phyloP scores from a whole-genome alignment of 2,888 invertebrate species.

The Agriopis leucophaearia region DNA sequence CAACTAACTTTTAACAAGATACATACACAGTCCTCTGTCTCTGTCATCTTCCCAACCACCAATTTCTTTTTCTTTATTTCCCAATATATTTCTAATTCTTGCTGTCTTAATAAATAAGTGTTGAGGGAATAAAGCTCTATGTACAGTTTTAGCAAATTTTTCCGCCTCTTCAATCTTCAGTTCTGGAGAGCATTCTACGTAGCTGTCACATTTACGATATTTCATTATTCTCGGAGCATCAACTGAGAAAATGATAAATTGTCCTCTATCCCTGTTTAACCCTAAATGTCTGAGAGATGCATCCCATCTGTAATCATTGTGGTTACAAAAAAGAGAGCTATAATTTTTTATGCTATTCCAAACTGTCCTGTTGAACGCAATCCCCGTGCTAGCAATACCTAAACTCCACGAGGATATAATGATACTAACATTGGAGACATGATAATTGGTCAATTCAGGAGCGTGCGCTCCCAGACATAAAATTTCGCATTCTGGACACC shows the following conservation, averaged over 20 bases:
- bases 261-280: slow-evolving; percentile 43
- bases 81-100: not conserved
- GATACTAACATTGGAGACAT: slow-evolving; percentile 33
- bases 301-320: slow-evolving; percentile 61
- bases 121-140: slow-evolving; percentile 48
- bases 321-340: slow-evolving; percentile 55
- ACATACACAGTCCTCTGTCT: slow-evolving; percentile 56
- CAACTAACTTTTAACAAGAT: slow-evolving; percentile 24
- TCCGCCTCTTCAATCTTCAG: slow-evolving; percentile 42
- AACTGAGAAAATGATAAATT: slow-evolving; percentile 49
- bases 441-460: slow-evolving; percentile 44
- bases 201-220: slow-evolving; percentile 48
- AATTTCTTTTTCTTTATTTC: slow-evolving; percentile 23
- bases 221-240: slow-evolving; percentile 58
- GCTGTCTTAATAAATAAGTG: slow-evolving; percentile 27
- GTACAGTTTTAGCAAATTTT: slow-evolving; percentile 44
- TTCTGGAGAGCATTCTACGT: slow-evolving; percentile 41
- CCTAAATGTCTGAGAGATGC: slow-evolving; percentile 55
- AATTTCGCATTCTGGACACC: slow-evolving; percentile 57
- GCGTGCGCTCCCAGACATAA: slow-evolving; percentile 55
- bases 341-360: slow-evolving; percentile 58
- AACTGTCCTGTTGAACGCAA: slow-evolving; percentile 58
- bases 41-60: slow-evolving; percentile 57
- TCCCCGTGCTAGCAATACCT: slow-evolving; percentile 47
- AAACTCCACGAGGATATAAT: slow-evolving; percentile 53